Percentiles rank a stretch among this genome's conserved stretches.
phyloP scores from a whole-genome alignment of 2,797 vertebrate genomes.

The Lepilemur septentrionalis region DNA sequence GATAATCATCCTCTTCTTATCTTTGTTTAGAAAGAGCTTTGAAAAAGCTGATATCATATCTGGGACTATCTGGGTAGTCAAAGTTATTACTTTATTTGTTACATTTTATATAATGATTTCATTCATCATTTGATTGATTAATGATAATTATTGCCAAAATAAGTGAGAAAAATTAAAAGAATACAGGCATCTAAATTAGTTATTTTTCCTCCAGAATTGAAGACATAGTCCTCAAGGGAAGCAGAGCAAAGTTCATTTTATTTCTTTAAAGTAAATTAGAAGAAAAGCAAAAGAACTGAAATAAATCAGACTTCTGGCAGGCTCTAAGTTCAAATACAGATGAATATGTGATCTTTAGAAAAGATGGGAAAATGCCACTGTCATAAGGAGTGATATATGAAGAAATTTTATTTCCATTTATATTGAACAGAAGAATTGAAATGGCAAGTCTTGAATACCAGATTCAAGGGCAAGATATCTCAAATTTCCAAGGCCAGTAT shows the following conservation, averaged over 20 bases:
- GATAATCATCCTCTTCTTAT: not conserved
- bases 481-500: not conserved
- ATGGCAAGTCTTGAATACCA: constrained; percentile 18
- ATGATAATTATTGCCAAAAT: not conserved
- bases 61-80: not conserved
- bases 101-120: not conserved
- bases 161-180: not conserved
- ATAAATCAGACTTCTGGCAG: not conserved
- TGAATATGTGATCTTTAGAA: constrained; percentile 42
- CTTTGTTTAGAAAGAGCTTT: not conserved
- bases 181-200: not conserved
- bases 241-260: not conserved
- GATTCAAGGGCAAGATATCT: constrained; percentile 44
- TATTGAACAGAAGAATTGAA: constrained; percentile 61
- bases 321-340: constrained; percentile 24
- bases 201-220: not conserved
- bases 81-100: not conserved
- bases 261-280: constrained; percentile 44
- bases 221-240: not conserved
- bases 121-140: not conserved
- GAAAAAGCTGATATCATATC: not conserved
- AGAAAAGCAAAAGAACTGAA: constrained; percentile 36
- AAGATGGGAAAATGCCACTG: constrained; percentile 43
- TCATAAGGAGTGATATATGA: constrained; percentile 54
- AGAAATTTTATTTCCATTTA: constrained; percentile 65